Evolutionary conservation across 2,113 vertebrate species (phyloP), one percentile per base, ranked within the genome.

Genomic region (Oryzias javanicus): DNA sequence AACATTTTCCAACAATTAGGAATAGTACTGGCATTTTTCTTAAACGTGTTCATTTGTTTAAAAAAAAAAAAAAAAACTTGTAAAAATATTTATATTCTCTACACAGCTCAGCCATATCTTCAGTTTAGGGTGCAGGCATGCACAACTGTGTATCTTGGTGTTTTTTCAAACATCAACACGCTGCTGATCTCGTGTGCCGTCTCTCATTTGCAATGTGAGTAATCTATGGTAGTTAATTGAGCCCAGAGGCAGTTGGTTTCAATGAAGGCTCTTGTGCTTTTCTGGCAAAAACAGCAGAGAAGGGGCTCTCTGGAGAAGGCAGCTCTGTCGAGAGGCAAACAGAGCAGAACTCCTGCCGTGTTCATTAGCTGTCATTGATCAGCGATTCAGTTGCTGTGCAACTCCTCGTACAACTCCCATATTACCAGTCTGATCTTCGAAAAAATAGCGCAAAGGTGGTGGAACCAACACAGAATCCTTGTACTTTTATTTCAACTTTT

Each of bases 331-430:
- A 79, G 83, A 64, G 80, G 80, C 76, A 89, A 87, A 82, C 74
- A 72, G 85, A 89, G 83, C 81, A 75, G 70, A 87, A 85, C 88
- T 85, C 86, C 79, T 76, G 68, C 73, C 42, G 56, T 84, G 81
- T 89, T 90, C 87, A 87, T 90, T 89, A 89, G 86, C 77, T 82
- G 79, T 79, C 75, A 89, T 84, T 87, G 88, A 89, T 87, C 83
- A 87, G 81, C 48, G 74, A 82, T 80, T 86, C 77, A 68, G 78
- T 78, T 56, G 53, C 79, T 60, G 72, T 56, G 60, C 67, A 41
- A 55, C 77, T 73, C 55, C 62, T 51, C 70, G 60, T 57, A 64
- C 60, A 50, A 70, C 71, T 64, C 73, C 60, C 50, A 67, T 72
- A 77, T 76, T 72, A 69, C 56, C 56, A 60, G 54, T 68, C 74